Evolutionary conservation across 2,888 invertebrate species (phyloP).

Genomic region (Drosophila flavopinicola): DNA sequence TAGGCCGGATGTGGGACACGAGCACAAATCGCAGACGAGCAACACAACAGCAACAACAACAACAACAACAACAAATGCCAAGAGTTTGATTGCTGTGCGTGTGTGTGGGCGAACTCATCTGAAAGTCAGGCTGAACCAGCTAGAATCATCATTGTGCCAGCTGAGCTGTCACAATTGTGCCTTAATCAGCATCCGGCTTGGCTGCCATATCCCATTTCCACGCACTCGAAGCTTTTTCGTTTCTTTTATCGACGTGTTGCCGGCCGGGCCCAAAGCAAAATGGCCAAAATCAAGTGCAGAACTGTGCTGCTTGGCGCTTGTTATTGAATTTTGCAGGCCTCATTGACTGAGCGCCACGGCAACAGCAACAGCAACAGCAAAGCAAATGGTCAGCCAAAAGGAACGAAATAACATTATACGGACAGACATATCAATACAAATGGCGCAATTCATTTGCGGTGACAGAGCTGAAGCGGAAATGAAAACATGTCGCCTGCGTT

Average conservation of each 20-base stretch:
- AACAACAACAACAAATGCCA: no score
- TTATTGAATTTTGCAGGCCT: slow-evolving; percentile 19
- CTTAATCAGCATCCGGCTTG: slow-evolving; percentile 61
- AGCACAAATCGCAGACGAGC: slow-evolving; percentile 8
- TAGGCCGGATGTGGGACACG: slow-evolving; percentile 26
- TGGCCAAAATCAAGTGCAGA: slow-evolving; percentile 36
- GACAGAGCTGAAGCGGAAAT: no score
- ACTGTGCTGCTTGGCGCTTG: slow-evolving; percentile 26
- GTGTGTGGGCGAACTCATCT: slow-evolving; percentile 4
- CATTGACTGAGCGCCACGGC: neutral
- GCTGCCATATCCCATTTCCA: neutral
- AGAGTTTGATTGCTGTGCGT: slow-evolving; percentile 18
- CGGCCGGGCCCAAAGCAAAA: slow-evolving; percentile 14
- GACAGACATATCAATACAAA: neutral
- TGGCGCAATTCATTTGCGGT: slow-evolving; percentile 3
- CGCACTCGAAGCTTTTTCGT: no score
- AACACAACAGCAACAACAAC: slow-evolving; percentile 6
- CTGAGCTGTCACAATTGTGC: slow-evolving; percentile 53
- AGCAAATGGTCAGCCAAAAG: neutral
- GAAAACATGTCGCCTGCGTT: neutral
- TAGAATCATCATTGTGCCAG: slow-evolving; percentile 23
- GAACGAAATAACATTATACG: neutral
- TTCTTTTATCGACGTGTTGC: slow-evolving; percentile 32
- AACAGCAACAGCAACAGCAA: neutral
- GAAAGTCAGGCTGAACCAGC: slow-evolving; percentile 5